Evolutionary conservation across 1,140 invertebrate species (phyloP).

Genomic region (Drosophila virilis): DNA sequence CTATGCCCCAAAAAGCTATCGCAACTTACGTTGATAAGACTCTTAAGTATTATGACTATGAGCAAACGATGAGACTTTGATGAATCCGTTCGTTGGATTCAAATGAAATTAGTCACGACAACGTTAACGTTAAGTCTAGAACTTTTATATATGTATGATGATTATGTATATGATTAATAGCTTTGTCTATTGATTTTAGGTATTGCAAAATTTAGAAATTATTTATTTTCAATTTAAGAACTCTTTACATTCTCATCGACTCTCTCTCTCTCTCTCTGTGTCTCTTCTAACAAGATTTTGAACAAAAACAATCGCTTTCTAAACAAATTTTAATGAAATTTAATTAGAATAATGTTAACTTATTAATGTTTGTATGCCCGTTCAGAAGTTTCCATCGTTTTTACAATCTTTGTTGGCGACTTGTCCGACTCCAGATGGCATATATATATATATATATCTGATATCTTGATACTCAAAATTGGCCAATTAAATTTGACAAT

Average conservation of each 20-base stretch:
- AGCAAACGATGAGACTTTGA: too few relatives aligned
- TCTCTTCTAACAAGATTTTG: background rate
- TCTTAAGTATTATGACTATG: too few relatives aligned
- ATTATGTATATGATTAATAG: slow-evolving; percentile 11
- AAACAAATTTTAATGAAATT: background rate
- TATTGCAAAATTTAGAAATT: slow-evolving; percentile 5
- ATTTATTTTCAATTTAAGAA: background rate
- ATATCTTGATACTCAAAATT: too few relatives aligned
- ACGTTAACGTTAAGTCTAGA: too few relatives aligned
- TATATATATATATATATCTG: too few relatives aligned
- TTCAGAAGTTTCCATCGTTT: background rate
- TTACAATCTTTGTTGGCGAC: too few relatives aligned
- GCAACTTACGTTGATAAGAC: too few relatives aligned
- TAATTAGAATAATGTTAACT: background rate
- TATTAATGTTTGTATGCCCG: background rate
- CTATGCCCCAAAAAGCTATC: too few relatives aligned
- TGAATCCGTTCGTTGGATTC: too few relatives aligned
- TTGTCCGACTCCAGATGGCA: too few relatives aligned
- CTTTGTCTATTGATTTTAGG: slow-evolving; percentile 5
- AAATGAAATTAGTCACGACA: slow-evolving; percentile 21
- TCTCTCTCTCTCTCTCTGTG: too few relatives aligned
- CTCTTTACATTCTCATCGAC: background rate
- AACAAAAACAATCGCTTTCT: background rate
- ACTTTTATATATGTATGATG: background rate
- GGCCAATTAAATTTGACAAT: too few relatives aligned